phyloP scores from a whole-genome alignment of 2,797 vertebrate species.

The Lindbergichthys nudifrons region DNA sequence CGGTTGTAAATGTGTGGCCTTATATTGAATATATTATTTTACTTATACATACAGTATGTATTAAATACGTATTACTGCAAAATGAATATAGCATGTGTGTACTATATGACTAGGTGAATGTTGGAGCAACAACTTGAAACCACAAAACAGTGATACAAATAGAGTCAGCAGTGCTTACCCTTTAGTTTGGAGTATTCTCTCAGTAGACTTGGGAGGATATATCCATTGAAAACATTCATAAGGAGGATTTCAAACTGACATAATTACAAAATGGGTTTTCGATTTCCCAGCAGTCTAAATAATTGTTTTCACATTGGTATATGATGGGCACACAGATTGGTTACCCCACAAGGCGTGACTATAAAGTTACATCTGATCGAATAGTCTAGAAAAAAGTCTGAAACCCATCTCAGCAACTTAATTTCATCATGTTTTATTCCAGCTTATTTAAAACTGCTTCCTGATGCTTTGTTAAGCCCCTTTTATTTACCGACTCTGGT shows the following conservation, averaged over 20 bases:
- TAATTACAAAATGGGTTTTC: slow-evolving; percentile 25
- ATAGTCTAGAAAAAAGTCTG: not conserved
- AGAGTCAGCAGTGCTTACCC: not conserved
- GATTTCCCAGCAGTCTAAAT: slow-evolving; percentile 27
- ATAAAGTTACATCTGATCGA: slow-evolving; percentile 20
- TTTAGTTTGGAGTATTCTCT: slow-evolving; percentile 6
- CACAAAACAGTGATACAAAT: not conserved
- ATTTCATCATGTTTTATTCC: not conserved
- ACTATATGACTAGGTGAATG: not conserved
- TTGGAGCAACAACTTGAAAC: not conserved
- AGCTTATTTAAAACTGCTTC: not conserved
- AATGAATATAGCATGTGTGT: not conserved
- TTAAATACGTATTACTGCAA: not conserved
- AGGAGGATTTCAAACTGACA: slow-evolving; percentile 26
- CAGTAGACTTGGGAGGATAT: slow-evolving; percentile 3
- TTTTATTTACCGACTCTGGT: slow-evolving; percentile 3
- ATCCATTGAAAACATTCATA: not conserved
- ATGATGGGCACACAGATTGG: slow-evolving; percentile 19
- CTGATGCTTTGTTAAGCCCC: slow-evolving; percentile 2
- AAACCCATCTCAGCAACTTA: slow-evolving; percentile 17
- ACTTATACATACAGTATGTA: not conserved
- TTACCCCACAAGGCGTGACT: slow-evolving; percentile 43
- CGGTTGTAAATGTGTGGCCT: not conserved
- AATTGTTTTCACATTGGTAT: slow-evolving; percentile 5
- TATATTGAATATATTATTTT: not conserved